A percentile compares a stretch with the other conserved stretches of the same genome.
Conservation (phyloP, 2,797 vertebrate species). For the Pseudomugil gertrudae region DNA sequence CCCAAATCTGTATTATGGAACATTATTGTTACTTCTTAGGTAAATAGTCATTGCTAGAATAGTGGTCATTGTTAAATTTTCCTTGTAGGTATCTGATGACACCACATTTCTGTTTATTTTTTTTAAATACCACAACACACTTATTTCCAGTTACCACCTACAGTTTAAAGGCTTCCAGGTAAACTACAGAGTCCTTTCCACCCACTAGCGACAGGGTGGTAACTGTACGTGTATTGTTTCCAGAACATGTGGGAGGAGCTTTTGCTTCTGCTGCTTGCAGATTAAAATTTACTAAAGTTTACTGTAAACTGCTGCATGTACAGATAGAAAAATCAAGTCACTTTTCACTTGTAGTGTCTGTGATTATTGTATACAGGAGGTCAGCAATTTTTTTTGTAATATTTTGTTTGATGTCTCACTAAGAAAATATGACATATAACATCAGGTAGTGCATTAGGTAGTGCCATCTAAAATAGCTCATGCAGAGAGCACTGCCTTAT, state of each 20-base stretch:
- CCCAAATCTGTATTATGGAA: neutral
- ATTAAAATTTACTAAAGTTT: neutral
- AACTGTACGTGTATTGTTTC: neutral
- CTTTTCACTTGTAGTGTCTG: neutral
- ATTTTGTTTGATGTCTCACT: no score
- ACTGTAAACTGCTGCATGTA: conserved; percentile 2
- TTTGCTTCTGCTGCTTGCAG: neutral
- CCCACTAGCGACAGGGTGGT: neutral
- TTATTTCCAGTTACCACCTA: neutral
- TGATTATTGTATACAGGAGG: neutral
- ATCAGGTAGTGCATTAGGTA: no score
- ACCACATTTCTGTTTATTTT: neutral
- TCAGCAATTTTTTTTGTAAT: no score
- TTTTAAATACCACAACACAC: neutral
- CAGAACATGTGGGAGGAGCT: neutral
- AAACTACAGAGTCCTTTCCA: neutral
- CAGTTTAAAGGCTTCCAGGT: neutral
- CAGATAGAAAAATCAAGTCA: neutral
- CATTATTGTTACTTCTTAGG: neutral
- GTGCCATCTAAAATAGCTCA: no score
- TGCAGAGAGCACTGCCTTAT: no score
- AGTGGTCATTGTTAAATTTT: neutral
- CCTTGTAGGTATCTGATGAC: neutral
- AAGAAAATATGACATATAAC: no score
- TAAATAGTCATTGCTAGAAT: neutral